Evolutionary conservation across 2,888 invertebrate genomes (phyloP), one percentile per base, ranked within the genome.

Genomic region (Nephrotoma appendiculata): DNA sequence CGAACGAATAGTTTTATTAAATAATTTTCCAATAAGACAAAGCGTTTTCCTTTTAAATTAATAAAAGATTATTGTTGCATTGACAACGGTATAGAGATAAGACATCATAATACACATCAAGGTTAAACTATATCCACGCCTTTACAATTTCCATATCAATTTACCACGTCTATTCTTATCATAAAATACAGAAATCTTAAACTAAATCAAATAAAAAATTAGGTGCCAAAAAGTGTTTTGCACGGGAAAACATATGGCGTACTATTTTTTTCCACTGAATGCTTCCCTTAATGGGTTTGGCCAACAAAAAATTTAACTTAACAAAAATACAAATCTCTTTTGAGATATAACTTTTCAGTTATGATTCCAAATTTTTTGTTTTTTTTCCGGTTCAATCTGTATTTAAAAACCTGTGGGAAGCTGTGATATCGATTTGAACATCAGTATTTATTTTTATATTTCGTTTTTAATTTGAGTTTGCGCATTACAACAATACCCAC

Each of bases 371-470:
- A 42, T 12, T 84, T n/a, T 84, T 42, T 9, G 2, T 84, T 42
- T 42, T 84, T 15, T 84, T 42, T 42, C 41, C 7, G 43, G 42
- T 3, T n/a, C n/a, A 43, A 84, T 41, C 41, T 84, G 43, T 84
- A n/a, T 42, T 84, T 41, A 84, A 84, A 84, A 84, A 84, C 41
- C 71, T 86, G 87, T 87, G 86, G 87, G 87, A 87, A 85, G 87
- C 87, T 87, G 87, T 57, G 86, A 83, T 87, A 87, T 87, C 86
- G 87, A 87, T 87, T 87, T 87, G 85, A 84, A 31, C 42, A 43
- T 43, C 71, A 71, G 71, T 71, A 71, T 71, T 71, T 71, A 71
- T 71, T 71, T 71, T 71, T 71, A 31, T 71, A 71, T 71, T 71
- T 71, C 9, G 71, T 71, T 71, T 71, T 86, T 52, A 85, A 19